Evolutionary conservation across 2,113 vertebrate species (phyloP).

Genomic region (Helogale parvula): DNA sequence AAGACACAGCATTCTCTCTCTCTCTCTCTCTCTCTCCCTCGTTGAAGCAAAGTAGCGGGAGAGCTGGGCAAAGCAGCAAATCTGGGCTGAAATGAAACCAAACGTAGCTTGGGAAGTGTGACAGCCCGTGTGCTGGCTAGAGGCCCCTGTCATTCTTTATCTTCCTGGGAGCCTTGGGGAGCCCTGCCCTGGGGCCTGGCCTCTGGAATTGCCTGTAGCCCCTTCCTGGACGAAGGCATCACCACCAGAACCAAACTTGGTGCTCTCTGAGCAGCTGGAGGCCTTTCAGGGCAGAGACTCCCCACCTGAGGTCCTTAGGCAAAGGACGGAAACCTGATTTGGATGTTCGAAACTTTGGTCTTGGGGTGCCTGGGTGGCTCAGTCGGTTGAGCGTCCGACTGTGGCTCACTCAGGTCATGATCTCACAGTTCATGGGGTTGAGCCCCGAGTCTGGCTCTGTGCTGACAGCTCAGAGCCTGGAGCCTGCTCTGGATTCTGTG

Average conservation of each 20-base stretch:
- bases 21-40: neutral
- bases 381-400: too few species aligned
- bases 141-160: neutral
- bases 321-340: neutral
- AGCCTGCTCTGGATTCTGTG: too few species aligned
- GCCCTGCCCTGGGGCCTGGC: neutral
- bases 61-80: neutral
- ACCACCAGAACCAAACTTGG: neutral
- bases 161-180: neutral
- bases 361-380: too few species aligned
- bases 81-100: neutral
- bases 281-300: neutral
- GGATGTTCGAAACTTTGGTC: neutral
- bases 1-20: neutral
- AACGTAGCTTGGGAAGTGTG: accelerated
- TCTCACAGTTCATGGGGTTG: too few species aligned
- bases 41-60: accelerated
- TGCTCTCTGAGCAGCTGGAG: neutral
- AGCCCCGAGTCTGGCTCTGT: too few species aligned
- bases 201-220: neutral
- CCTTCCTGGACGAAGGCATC: neutral
- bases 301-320: neutral
- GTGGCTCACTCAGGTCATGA: too few species aligned
- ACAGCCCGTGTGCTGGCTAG: accelerated
- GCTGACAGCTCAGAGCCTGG: too few species aligned